These are phyloP conservation scores for Zapus hudsonius DNA, from an alignment of 2,113 vertebrate genomes.

Conservation along the genomic window DNA sequence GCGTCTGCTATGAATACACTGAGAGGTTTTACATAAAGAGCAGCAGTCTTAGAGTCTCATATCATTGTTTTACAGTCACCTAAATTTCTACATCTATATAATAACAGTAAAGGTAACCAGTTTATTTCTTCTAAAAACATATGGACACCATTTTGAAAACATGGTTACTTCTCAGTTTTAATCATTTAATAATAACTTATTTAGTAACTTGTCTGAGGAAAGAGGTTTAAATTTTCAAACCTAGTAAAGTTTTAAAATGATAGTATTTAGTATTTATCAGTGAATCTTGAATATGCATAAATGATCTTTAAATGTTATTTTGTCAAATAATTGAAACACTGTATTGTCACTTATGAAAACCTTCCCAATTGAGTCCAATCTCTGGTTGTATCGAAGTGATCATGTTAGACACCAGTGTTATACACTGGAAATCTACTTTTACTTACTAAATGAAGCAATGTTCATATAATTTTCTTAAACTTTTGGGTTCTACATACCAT, in stretches of 20 bases:
- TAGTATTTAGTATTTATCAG: neutral
- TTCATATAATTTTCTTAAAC: neutral
- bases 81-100: neutral
- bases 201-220: neutral
- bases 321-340: neutral
- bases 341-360: neutral
- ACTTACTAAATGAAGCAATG: neutral
- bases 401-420: neutral
- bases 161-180: no score
- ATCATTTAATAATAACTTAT: neutral
- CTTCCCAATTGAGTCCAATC: neutral
- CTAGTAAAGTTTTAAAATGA: neutral
- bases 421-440: neutral
- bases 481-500: neutral
- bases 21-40: neutral
- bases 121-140: neutral
- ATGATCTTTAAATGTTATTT: neutral
- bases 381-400: neutral
- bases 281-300: neutral
- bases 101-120: neutral
- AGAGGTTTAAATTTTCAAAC: neutral
- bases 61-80: neutral
- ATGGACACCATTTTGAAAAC: no score
- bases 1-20: neutral
- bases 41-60: neutral